A percentile compares a stretch with the other conserved stretches of the same genome.
Conservation (phyloP, 1,140 invertebrate species). For the Cydia fagiglandana region DNA sequence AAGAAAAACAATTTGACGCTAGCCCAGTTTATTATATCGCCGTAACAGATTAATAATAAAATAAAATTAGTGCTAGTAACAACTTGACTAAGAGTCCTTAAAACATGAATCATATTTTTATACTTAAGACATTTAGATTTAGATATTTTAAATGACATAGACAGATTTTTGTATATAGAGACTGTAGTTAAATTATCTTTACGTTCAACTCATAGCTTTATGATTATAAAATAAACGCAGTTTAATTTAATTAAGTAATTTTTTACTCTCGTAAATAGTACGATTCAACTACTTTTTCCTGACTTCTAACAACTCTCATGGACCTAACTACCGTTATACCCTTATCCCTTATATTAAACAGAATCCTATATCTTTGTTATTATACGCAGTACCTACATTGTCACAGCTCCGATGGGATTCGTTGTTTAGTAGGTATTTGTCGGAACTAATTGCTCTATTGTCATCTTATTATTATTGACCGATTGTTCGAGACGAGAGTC, state of each 20-base stretch:
- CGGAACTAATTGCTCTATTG: conserved; percentile 67
- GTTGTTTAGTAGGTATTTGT: conserved; percentile 57
- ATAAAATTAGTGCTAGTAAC: background rate
- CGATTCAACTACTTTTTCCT: no score
- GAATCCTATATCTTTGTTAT: conserved; percentile 15
- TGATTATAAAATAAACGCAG: no score
- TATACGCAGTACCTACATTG: conserved; percentile 15
- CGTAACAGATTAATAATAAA: conserved; percentile 46
- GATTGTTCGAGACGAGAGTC: conserved; percentile 48
- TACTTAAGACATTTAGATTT: no score
- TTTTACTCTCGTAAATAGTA: no score
- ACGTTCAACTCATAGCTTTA: no score
- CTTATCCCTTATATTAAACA: conserved; percentile 37
- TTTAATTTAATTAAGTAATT: no score
- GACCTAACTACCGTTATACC: conserved; percentile 33
- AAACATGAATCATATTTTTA: no score
- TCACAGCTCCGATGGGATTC: conserved; percentile 45
- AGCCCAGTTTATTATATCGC: conserved; percentile 33
- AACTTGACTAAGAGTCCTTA: no score
- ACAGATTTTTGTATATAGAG: no score
- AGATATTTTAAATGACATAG: no score
- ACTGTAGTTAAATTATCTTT: no score
- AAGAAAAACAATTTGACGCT: conserved; percentile 35
- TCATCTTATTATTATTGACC: conserved; percentile 54
- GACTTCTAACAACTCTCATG: no score